Evolutionary conservation across 2,113 vertebrate genomes (phyloP).

Genomic region (Rhea pennata): DNA sequence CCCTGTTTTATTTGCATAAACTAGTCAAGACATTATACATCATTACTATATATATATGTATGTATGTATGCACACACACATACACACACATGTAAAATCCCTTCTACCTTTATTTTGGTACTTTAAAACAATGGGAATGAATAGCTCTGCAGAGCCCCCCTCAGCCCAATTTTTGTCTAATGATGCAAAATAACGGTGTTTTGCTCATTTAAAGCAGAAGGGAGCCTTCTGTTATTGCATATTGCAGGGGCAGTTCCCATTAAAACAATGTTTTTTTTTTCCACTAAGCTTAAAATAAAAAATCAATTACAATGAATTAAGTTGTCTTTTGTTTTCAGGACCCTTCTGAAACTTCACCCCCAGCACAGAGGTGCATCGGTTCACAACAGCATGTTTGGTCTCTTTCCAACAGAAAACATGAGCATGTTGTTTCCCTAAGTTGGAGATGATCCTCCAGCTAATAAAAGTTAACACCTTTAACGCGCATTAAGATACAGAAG

Average conservation of each 20-base stretch:
- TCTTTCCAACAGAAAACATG: not conserved
- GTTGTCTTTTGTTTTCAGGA: not conserved
- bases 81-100: not conserved
- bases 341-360: not conserved
- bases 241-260: not conserved
- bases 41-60: not conserved
- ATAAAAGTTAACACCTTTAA: not conserved
- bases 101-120: not conserved
- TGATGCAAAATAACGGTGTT: not conserved
- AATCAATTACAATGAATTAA: not conserved
- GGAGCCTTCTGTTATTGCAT: not conserved
- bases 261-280: not conserved
- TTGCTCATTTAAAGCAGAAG: not conserved
- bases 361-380: not conserved
- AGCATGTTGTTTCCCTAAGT: not conserved
- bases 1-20: not conserved
- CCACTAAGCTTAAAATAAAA: not conserved
- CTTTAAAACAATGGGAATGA: not conserved
- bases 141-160: rapidly evolving
- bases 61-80: too few species aligned
- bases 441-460: not conserved
- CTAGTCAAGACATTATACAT: not conserved
- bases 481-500: not conserved
- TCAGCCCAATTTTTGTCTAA: not conserved
- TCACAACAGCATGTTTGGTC: not conserved